phyloP scores from a whole-genome alignment of 2,888 invertebrate species.

The Chorisops tibialis region DNA sequence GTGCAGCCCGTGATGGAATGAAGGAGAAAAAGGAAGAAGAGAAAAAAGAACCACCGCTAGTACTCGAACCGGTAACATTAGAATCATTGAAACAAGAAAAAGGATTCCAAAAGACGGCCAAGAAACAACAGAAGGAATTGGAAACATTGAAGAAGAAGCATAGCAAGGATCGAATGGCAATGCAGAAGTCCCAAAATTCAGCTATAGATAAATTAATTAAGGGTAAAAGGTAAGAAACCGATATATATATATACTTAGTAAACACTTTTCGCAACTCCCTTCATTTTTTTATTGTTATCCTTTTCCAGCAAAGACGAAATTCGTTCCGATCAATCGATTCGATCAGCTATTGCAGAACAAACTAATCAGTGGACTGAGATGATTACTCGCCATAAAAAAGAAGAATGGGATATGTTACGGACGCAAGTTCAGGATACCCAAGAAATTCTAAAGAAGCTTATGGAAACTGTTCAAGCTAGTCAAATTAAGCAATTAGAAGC shows the following conservation, averaged over 20 bases:
- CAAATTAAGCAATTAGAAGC: slow-evolving; percentile 88
- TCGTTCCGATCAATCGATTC: slow-evolving; percentile 71
- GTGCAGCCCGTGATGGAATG: slow-evolving; percentile 62
- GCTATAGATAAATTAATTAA: slow-evolving; percentile 92
- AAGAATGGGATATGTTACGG: slow-evolving; percentile 78
- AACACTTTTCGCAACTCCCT: not conserved
- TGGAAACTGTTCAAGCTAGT: slow-evolving; percentile 74
- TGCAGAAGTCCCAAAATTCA: slow-evolving; percentile 89
- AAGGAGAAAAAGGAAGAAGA: slow-evolving; percentile 73
- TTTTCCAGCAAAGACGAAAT: slow-evolving; percentile 72
- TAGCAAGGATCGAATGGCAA: slow-evolving; percentile 81
- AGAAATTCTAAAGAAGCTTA: slow-evolving; percentile 67
- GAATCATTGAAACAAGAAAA: slow-evolving; percentile 86
- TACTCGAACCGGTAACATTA: slow-evolving; percentile 87
- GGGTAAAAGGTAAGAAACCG: slow-evolving; percentile 76
- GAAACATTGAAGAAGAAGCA: slow-evolving; percentile 90
- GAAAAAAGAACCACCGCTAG: slow-evolving; percentile 68
- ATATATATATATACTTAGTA: not conserved
- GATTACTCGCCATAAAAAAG: slow-evolving; percentile 76
- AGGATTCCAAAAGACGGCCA: slow-evolving; percentile 84
- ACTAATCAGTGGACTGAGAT: slow-evolving; percentile 93
- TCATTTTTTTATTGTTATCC: not conserved
- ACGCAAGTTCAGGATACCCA: slow-evolving; percentile 82
- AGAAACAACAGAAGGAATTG: slow-evolving; percentile 94
- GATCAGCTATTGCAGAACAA: slow-evolving; percentile 85